A percentile compares a stretch with the other conserved stretches of the same genome.
These are phyloP conservation scores for Polydrusus cervinus DNA, from an alignment of 2,888 invertebrate species.

Conservation along the genomic window DNA sequence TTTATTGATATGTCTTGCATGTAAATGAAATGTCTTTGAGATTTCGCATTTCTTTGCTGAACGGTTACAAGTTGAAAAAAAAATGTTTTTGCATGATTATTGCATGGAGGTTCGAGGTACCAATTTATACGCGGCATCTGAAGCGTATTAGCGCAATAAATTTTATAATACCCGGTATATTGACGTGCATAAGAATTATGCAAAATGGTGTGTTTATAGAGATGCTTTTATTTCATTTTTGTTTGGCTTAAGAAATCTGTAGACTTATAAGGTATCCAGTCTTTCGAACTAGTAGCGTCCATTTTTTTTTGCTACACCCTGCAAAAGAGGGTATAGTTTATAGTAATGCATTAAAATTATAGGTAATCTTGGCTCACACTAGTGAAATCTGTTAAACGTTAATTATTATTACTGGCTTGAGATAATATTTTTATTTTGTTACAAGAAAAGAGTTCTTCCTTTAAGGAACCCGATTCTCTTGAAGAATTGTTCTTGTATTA, in stretches of 20 bases:
- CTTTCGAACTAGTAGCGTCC: neutral
- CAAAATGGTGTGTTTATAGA: constrained; percentile 18
- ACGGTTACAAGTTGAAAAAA: constrained; percentile 15
- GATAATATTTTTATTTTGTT: too few species aligned
- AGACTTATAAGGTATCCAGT: neutral
- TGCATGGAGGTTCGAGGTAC: constrained; percentile 20
- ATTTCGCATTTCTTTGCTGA: constrained; percentile 28
- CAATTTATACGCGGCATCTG: constrained; percentile 41
- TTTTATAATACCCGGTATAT: constrained; percentile 32
- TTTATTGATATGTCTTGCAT: constrained; percentile 43
- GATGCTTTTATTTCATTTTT: constrained; percentile 2
- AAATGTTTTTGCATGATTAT: constrained; percentile 36
- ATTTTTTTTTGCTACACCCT: neutral
- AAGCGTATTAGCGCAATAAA: constrained; percentile 44
- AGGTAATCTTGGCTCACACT: too few species aligned
- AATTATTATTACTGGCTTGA: too few species aligned
- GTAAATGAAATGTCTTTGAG: constrained; percentile 34
- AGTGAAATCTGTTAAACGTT: too few species aligned
- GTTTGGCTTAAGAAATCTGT: neutral
- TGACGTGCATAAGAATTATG: constrained; percentile 31
- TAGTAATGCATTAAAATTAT: too few species aligned
- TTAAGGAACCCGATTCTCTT: too few species aligned
- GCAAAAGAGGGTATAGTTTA: neutral
- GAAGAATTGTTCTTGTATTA: too few species aligned
- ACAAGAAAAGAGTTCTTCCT: too few species aligned